Base-by-base conservation (phyloP, 2,888 invertebrate genomes). In the Norana najaformis region DNA sequence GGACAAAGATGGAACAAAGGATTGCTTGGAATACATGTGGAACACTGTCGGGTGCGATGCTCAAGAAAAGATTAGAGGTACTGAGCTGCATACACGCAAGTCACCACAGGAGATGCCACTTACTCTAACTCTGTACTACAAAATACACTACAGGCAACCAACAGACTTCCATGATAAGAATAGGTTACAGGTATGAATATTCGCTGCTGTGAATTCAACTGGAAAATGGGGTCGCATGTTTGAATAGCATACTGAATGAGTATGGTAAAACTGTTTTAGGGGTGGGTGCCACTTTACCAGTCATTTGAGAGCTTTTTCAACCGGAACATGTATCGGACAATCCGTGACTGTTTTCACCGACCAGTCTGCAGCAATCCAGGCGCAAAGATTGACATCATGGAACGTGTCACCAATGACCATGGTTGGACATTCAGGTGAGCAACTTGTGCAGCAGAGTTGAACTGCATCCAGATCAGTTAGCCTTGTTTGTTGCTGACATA, bases 311-410 rank as follows among this genome's bases (percentile, higher is more conserved):
- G 95, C 90, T 95, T 95, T 96, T 99, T 97, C 95, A 97, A 97
- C 69, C 96, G 97, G 90, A 98, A 99, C 95, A 96, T 99, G 90
- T 99, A 98, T 95, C 96, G 98, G 92, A 96, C 99, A 93, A 97
- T 99, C 92, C 96, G 97, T 91, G 99, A 99, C 95, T 98, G 98
- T 95, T 98, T 98, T 97, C 98, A 98, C 96, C 96, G 97, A 92
- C 98, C 99, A 90, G 97, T 99, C 94, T 97, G 97, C 95, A 98
- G 98, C 94, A 97, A 98, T 92, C 99, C 99, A 88, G 98, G 98
- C 53, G 97, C 97, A 39, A 96, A 97, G 94, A 96, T 99, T 92
- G 96, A 96, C 30, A 95, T 99, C 89, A 97, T 97, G 95, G 97
- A 98, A 94, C 96, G 98, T 91, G 95, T 96, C 92, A 97, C 98